These are phyloP conservation scores for Platyura marginata DNA, from an alignment of 1,140 invertebrate species.

Conservation along the genomic window DNA sequence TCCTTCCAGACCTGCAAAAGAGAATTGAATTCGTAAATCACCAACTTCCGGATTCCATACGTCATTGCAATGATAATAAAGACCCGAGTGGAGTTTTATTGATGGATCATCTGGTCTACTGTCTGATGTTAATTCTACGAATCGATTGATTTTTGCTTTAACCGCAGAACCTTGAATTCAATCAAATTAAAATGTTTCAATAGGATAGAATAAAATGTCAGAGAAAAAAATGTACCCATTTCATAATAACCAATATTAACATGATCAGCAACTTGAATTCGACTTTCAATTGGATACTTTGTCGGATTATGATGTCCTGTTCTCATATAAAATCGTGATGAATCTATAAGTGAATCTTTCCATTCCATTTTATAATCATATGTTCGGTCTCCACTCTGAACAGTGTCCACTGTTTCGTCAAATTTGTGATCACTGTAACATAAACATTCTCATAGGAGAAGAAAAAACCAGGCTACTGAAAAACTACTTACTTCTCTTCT, in stretches of 20 bases:
- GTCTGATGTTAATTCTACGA: conserved; percentile 62
- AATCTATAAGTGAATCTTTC: conserved; percentile 64
- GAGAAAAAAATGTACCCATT: no score
- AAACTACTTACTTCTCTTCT: conserved; percentile 28
- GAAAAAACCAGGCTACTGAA: background rate
- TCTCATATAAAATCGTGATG: conserved; percentile 48
- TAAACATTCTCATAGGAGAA: background rate
- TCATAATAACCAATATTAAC: conserved; percentile 34
- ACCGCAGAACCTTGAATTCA: conserved; percentile 33
- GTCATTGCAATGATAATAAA: conserved; percentile 68
- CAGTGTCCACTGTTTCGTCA: conserved; percentile 15
- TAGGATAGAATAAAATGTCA: conserved; percentile 11
- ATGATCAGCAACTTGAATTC: conserved; percentile 34
- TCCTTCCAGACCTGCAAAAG: conserved; percentile 57
- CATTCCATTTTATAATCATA: conserved; percentile 67
- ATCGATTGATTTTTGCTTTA: conserved; percentile 58
- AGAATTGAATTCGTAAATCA: conserved; percentile 66
- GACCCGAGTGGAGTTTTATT: conserved; percentile 68
- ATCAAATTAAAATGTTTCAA: no score
- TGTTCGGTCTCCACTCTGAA: conserved; percentile 26
- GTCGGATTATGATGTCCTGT: conserved; percentile 62
- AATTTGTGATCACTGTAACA: conserved; percentile 17
- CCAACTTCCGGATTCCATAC: conserved; percentile 70
- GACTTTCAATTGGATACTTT: conserved; percentile 40
- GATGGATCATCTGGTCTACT: conserved; percentile 58